These are phyloP conservation scores for Sebastes elongatus DNA, from an alignment of 2,797 vertebrate genomes.

Conservation along the genomic window DNA sequence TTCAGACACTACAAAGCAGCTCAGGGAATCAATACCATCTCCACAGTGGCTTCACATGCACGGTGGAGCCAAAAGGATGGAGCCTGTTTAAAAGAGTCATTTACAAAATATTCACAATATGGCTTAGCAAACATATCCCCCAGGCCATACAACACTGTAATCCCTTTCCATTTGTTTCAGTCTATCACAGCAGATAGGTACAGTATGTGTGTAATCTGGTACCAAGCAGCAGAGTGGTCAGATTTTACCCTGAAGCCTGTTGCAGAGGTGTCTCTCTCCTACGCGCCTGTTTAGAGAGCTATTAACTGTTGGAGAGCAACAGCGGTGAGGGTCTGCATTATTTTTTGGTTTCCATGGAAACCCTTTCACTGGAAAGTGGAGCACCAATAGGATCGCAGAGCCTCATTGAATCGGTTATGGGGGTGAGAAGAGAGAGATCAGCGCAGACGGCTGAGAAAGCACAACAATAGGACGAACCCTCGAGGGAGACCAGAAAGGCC, in stretches of 20 bases:
- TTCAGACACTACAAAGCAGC: conserved; percentile 39
- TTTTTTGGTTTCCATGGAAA: conserved; percentile 82
- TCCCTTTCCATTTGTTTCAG: conserved; percentile 35
- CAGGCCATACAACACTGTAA: conserved; percentile 28
- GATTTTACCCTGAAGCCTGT: conserved; percentile 64
- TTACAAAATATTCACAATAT: conserved; percentile 48
- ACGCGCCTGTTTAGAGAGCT: conserved; percentile 71
- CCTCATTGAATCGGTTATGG: conserved; percentile 72
- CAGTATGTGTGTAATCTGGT: conserved; percentile 24
- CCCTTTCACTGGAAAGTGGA: conserved; percentile 74
- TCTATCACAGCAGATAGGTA: conserved; percentile 19
- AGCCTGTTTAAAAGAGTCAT: conserved; percentile 17
- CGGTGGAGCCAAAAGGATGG: neutral
- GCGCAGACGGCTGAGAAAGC: conserved; percentile 68
- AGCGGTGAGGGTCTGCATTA: conserved; percentile 74
- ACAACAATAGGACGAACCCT: conserved; percentile 76
- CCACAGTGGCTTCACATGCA: conserved; percentile 15
- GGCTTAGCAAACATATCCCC: conserved; percentile 29
- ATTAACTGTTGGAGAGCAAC: conserved; percentile 74
- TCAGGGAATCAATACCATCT: conserved; percentile 54
- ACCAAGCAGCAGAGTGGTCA: conserved; percentile 30
- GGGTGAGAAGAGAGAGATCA: conserved; percentile 65
- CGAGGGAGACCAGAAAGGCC: conserved; percentile 71
- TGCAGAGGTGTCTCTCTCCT: conserved; percentile 49
- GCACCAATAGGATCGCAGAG: conserved; percentile 72